Evolutionary conservation across 2,113 vertebrate species (phyloP), one percentile per base, ranked within the genome.

Genomic region (Ranitomeya imitator): DNA sequence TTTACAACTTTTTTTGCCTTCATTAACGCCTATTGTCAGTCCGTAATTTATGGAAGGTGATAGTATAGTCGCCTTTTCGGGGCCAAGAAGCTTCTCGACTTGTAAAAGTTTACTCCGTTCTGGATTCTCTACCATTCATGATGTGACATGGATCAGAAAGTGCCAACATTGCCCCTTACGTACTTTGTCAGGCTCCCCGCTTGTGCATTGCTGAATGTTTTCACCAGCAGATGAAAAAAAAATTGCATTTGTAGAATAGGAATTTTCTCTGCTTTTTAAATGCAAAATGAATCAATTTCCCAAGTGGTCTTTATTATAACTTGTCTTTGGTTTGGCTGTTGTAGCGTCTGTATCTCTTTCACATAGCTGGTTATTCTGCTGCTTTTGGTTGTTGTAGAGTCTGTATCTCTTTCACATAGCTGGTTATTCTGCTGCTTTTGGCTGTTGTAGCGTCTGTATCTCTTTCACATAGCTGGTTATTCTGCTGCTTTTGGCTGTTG

Each of bases 21-120:
- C 54, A 26, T 79, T 79, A 79, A 54, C 14, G 52, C 57, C 77
- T 79, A 57, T 79, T 79, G 55, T 79, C 57, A 26, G 77, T 7
- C 7, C 11, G 52, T 57, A 5, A n/a, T 79, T 79, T 79, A 55
- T 26, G 54, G 45, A 8, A 57, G 77, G 52, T 57, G 57, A 78
- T 15, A 26, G 77, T n/a, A n/a, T 12, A 79, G 21, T n/a, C 8
- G 77, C 21, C 52, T 57, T 11, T n/a, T 57, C 21, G 19, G 10
- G 6, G 21, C 74, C 45, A 78, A 78, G 74, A 78, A 78, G 45
- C 45, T 18, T 78, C 74, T 78, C 45, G 21, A 3, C 74, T 78
- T 78, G 74, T 78, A 52, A 78, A 51, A 54, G 4, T 12, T 54
- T 19, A 78, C 19, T 51, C 51, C 6, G 19, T 8, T 21, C 21